These are phyloP conservation scores for Polypterus bichir DNA, from an alignment of 2,113 vertebrate species.

Conservation along the genomic window DNA sequence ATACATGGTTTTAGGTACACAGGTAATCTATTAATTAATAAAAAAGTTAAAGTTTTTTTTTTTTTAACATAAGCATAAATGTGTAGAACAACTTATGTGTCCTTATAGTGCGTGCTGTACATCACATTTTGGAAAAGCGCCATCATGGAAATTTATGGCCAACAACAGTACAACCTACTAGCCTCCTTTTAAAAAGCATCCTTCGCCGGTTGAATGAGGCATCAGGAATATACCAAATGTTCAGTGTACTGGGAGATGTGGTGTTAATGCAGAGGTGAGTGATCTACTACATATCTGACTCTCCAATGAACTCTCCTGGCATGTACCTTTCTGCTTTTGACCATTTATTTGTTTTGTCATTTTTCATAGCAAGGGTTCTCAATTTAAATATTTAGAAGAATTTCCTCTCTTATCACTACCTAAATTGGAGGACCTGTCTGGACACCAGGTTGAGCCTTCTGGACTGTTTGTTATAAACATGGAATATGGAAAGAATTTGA, in stretches of 20 bases:
- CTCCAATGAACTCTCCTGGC: not conserved
- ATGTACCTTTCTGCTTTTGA: not conserved
- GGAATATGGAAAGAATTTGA: constrained; percentile 83
- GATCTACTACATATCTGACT: not conserved
- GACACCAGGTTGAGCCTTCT: constrained; percentile 39
- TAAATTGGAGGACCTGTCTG: constrained; percentile 61
- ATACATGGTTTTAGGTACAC: constrained; percentile 96
- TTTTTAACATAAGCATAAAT: not conserved
- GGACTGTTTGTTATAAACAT: constrained; percentile 77
- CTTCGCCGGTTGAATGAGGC: constrained; percentile 78
- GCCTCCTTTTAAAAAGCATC: constrained; percentile 72
- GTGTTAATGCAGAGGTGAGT: constrained; percentile 74
- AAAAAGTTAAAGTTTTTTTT: not conserved
- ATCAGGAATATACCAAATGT: constrained; percentile 93
- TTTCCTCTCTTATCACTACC: constrained; percentile 72
- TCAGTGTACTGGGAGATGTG: constrained; percentile 79
- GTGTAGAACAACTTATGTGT: too few species aligned
- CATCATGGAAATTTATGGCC: constrained; percentile 76
- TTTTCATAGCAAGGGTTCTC: constrained; percentile 42
- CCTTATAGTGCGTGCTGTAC: constrained; percentile 62
- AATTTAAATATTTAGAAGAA: constrained; percentile 78
- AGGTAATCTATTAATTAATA: constrained; percentile 45
- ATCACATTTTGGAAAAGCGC: constrained; percentile 73
- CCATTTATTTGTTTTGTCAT: constrained; percentile 19
- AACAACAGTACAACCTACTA: constrained; percentile 41